Base-by-base conservation (phyloP, 1,140 invertebrate genomes). In the Antheraea mylitta region DNA sequence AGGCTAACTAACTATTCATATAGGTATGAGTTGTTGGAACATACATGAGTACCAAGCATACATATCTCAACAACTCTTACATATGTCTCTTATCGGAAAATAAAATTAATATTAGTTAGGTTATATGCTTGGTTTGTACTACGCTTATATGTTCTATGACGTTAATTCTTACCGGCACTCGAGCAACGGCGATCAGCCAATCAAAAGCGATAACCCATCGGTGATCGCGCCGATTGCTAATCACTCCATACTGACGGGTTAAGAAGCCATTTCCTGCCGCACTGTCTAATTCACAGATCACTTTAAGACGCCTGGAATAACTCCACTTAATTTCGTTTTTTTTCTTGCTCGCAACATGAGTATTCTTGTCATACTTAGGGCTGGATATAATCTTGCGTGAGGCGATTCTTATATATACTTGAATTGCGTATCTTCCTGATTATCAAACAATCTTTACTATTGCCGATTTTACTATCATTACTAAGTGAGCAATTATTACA, bases 261-360 rank as follows among this genome's bases (percentile, higher is more conserved):
- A 91, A 91, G 87, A 90, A 89, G 85, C 78, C 83, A 84, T 87
- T 90, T 91, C 89, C 89, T 90, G 87, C 83, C 77, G 82, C 79
- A 82, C 82, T 82, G 80, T 89, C 88, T 91, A 89, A 91, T 90
- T 91, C 86, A 90, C 86, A 84, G 81, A 79, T 89, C 83, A 85
- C 80, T 81, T 80, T 81, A 75, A 82, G 77, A 58, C 64, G 48
- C 38, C 65, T 61, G 7, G 19, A 61, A 61, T 22, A 61, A 22
- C 60, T 61, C 18, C 19, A 22, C 30, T 53, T 53, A 53, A 53
- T 9, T 53, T 53, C 5, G 45, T 53, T 53, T 53, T 13, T n/a
- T 16, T 53, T 53, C 13, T 53, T 42, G 1, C 2, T 42, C 8
- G 38, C 3, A 30, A 30, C 38, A 53, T 53, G 45, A 53, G 11